Evolutionary conservation across 2,888 invertebrate species (phyloP).

Genomic region (Melolontha melolontha): DNA sequence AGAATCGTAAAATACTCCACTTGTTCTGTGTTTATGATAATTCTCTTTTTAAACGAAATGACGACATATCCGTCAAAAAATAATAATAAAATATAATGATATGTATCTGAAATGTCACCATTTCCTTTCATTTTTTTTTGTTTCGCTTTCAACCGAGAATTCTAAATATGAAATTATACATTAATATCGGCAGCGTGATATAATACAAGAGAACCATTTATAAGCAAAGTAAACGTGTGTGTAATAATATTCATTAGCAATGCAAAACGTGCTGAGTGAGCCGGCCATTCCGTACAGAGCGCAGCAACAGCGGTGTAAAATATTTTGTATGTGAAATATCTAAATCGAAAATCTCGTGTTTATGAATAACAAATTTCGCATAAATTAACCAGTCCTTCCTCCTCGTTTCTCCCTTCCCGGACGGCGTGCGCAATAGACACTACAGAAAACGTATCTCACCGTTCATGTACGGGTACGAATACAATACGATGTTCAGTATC

Average conservation of each 20-base stretch:
- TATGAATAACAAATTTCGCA: slow-evolving; percentile 42
- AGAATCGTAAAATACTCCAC: no score
- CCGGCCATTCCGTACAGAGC: slow-evolving; percentile 9
- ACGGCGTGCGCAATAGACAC: neutral
- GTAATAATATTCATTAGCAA: slow-evolving; percentile 35
- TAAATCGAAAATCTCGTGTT: slow-evolving; percentile 36
- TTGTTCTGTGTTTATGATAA: no score
- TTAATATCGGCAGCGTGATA: no score
- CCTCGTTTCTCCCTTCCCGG: neutral
- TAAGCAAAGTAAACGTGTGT: no score
- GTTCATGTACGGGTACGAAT: slow-evolving; percentile 7
- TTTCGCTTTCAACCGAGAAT: no score
- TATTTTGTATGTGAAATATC: slow-evolving; percentile 39
- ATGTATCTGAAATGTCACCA: no score
- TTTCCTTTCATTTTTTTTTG: no score
- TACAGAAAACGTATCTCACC: slow-evolving; percentile 1
- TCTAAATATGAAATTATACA: no score
- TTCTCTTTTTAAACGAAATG: no score
- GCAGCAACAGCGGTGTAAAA: slow-evolving; percentile 27
- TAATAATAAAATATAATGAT: no score
- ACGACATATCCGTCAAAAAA: no score
- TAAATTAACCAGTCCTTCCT: slow-evolving; percentile 31
- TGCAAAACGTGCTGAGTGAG: slow-evolving; percentile 26
- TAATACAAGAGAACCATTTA: no score
- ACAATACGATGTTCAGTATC: neutral